Evolutionary conservation across 2,113 vertebrate species (phyloP).

Genomic region (Sorex fumeus): DNA sequence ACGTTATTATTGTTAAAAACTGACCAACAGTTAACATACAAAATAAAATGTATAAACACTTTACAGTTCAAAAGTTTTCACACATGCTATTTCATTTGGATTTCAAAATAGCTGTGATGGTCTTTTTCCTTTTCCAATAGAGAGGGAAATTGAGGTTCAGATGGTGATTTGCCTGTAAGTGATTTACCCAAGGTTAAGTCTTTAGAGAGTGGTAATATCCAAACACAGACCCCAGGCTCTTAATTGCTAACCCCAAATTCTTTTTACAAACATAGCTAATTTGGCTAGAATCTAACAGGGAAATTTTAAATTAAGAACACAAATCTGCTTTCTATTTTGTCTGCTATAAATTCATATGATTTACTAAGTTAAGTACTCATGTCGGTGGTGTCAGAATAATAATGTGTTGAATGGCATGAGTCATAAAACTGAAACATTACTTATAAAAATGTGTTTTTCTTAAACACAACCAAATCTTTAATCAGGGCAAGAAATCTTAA

Average conservation of each 20-base stretch:
- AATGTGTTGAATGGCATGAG: not conserved
- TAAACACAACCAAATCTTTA: not conserved
- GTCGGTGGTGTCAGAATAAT: not conserved
- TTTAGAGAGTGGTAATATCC: not conserved
- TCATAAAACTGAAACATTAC: constrained; percentile 35
- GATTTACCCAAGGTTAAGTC: constrained; percentile 16
- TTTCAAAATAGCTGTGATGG: constrained; percentile 23
- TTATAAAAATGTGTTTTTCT: constrained; percentile 39
- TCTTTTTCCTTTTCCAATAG: constrained; percentile 24
- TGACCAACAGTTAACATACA: not conserved
- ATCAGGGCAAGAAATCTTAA: not conserved
- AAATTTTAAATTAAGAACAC: constrained; percentile 35
- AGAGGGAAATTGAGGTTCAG: constrained; percentile 10
- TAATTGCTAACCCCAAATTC: not conserved
- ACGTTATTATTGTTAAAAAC: not conserved
- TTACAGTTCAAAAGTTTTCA: constrained; percentile 49
- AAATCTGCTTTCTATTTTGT: constrained; percentile 41
- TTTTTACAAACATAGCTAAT: constrained; percentile 24
- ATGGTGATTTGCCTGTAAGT: not conserved
- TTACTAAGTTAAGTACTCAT: constrained; percentile 46
- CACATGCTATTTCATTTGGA: not conserved
- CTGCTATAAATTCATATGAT: constrained; percentile 30
- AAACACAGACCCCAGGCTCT: not conserved
- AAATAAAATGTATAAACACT: constrained; percentile 5
- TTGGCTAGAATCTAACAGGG: not conserved